phyloP scores from a whole-genome alignment of 2,797 vertebrate species.

The Rhinoraja longicauda region DNA sequence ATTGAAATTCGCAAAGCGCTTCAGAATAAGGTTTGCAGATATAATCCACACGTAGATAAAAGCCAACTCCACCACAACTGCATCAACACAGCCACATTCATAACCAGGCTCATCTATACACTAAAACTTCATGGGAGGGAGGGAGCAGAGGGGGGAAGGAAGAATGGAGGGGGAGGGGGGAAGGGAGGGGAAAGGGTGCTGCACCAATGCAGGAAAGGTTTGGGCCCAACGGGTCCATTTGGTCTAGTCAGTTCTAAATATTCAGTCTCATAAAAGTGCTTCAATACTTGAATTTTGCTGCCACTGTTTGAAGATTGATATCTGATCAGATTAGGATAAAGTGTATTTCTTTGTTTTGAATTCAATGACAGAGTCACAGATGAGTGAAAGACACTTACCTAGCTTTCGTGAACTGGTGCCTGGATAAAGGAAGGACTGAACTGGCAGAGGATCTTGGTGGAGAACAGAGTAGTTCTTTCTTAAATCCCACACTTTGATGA shows the following conservation, averaged over 20 bases:
- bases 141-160: too few species aligned
- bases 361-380: not conserved
- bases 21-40: not conserved
- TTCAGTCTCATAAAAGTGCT: not conserved
- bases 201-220: too few species aligned
- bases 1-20: not conserved
- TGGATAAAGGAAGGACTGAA: conserved; percentile 76
- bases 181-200: too few species aligned
- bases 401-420: conserved; percentile 81
- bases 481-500: conserved; percentile 91
- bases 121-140: too few species aligned
- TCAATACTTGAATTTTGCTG: not conserved
- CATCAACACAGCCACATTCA: not conserved
- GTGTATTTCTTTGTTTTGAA: not conserved
- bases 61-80: not conserved
- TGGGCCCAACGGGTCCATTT: too few species aligned
- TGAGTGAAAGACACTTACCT: conserved; percentile 59
- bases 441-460: conserved; percentile 71
- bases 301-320: not conserved
- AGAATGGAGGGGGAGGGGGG: too few species aligned
- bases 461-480: conserved; percentile 78
- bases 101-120: too few species aligned
- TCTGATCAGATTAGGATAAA: not conserved
- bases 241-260: not conserved
- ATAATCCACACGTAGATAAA: not conserved